Evolutionary conservation across 2,113 vertebrate species (phyloP), one percentile per base, ranked within the genome.

Genomic region (Dolichotis patagonum): DNA sequence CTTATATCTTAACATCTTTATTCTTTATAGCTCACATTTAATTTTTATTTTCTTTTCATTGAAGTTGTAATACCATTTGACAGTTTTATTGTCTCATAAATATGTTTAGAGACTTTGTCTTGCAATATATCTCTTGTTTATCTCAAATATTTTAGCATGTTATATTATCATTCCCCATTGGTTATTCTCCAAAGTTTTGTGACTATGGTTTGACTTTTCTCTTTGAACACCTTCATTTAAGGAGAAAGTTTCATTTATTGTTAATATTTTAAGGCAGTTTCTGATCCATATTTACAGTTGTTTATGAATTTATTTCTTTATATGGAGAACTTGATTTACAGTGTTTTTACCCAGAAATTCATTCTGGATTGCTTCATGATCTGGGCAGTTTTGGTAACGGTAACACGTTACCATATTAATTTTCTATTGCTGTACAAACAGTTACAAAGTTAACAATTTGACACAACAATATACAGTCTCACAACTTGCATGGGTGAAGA

Each of bases 201-300:
- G 89, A 89, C 22, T 26, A 22, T 3, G 0, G 0, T 54, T 77
- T 71, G 62, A 9, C 49, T 83, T 95, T 95, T 67, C 19, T 52
- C 54, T 83, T 93, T 82, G 49, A 86, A 49, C 0, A 75, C 32
- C 1, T 52, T 80, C 81, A 90, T 60, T 91, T 75, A 85, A 62
- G 14, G 32, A 81, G n/a, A 6, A 69, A 56, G 2, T 88, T 86
- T 95, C 87, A 7, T 16, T 89, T 43, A 89, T 86, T 89, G 86
- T 63, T 88, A 87, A 71, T 7, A 41, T 84, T 95, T 96, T 94
- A 56, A 90, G 71, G 62, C 19, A 92, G 35, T 56, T 92, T 91
- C 30, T 71, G 5, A 58, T 16, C 43, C 92, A 65, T 17, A 91
- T 73, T 52, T 95, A 71, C 28, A 83, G 52, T 83, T 58, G 58